Percentiles rank a stretch among this genome's conserved stretches.
Evolutionary conservation across 2,797 vertebrate species (phyloP).

Genomic region (Loris lydekkerianus): DNA sequence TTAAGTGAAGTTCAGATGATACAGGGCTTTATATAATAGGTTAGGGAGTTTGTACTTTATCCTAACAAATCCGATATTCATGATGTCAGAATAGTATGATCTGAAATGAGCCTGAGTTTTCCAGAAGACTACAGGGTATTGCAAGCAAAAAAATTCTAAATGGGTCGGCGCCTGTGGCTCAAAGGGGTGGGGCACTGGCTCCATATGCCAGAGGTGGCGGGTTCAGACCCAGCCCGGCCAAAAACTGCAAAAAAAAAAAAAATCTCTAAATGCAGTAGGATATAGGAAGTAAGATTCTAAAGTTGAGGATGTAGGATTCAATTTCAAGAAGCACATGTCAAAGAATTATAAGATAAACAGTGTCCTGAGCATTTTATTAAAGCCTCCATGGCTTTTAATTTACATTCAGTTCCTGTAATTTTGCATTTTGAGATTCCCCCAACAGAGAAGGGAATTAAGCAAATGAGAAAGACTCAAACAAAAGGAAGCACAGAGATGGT

Average conservation of each 20-base stretch:
- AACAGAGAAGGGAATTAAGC: conserved; percentile 57
- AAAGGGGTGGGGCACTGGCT: no score
- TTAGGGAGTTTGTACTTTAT: not conserved
- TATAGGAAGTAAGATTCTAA: not conserved
- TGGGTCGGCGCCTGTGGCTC: not conserved
- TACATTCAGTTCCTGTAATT: conserved; percentile 56
- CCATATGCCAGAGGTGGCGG: no score
- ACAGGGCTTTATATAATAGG: not conserved
- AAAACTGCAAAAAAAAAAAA: not conserved
- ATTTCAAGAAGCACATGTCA: not conserved
- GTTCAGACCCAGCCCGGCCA: no score
- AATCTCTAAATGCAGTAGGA: not conserved
- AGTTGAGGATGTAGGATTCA: not conserved
- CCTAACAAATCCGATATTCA: not conserved
- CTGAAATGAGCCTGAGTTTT: not conserved
- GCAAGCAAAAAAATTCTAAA: not conserved
- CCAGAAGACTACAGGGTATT: not conserved
- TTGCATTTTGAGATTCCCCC: conserved; percentile 45
- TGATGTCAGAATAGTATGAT: not conserved
- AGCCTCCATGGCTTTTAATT: conserved; percentile 31
- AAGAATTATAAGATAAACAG: not conserved
- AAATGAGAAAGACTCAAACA: conserved; percentile 66
- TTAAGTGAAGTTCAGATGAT: not conserved
- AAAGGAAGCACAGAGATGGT: conserved; percentile 62
- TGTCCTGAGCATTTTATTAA: not conserved